Base-by-base conservation (phyloP, 2,113 vertebrate genomes). In the Xyrauchen texanus region DNA sequence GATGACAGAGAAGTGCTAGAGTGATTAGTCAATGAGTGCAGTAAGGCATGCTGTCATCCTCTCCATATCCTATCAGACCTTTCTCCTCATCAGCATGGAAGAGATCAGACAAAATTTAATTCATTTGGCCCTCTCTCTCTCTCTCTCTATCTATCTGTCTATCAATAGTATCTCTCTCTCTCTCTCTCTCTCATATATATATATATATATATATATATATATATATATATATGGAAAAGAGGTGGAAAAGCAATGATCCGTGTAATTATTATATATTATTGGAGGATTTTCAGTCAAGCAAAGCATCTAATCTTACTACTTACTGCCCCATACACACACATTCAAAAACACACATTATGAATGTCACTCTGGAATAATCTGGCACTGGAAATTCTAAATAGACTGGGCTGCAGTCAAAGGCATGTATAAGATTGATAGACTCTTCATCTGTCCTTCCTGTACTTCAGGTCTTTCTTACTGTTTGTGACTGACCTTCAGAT, bases 171-270 rank as follows among this genome's bases (percentile, higher is more conserved):
- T 72, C 49, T 82, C 73, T 67, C 21, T 79, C 70, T 61, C 13
- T 74, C 45, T 79, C 78, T 81, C 84, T 84, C 86, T 49, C 47
- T 49, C 47, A n/a, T n/a, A n/a, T n/a, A n/a, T n/a, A n/a, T n/a
- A n/a, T n/a, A n/a, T n/a, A n/a, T n/a, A n/a, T n/a, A n/a, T n/a
- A n/a, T n/a, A n/a, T n/a, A n/a, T n/a, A n/a, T n/a, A n/a, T n/a
- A n/a, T n/a, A n/a, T n/a, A n/a, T n/a, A n/a, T n/a, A n/a, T n/a
- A n/a, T n/a, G n/a, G n/a, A n/a, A n/a, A n/a, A n/a, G 84, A 87
- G 79, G 86, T 88, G 79, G 85, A 87, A 89, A 88, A 85, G 87
- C 89, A 76, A 68, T 76, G 76, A 69, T 83, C 77, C 58, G 15
- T 79, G 71, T 83, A 76, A 83, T 77, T 82, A 82, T 78, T 78